A percentile compares a stretch with the other conserved stretches of the same genome.
Conservation (phyloP, 2,113 vertebrate species). For the Sardina pilchardus region DNA sequence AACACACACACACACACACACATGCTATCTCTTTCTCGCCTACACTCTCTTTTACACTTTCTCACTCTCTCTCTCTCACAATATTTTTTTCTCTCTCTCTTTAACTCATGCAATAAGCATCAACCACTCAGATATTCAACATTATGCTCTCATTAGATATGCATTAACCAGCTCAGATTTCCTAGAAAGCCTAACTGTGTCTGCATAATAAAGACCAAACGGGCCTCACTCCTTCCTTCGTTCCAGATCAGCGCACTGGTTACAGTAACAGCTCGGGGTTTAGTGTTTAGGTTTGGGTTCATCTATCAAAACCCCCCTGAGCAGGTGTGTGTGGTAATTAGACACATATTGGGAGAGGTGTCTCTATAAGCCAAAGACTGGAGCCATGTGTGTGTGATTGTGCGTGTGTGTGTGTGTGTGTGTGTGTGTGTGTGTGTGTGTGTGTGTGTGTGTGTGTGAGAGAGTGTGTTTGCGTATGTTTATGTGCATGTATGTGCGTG, state of each 20-base stretch:
- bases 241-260: not conserved
- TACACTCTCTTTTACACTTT: no score
- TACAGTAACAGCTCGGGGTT: not conserved
- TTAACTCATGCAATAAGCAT: not conserved
- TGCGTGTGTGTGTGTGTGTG: not conserved
- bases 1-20: no score
- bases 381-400: not conserved
- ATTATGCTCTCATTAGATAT: not conserved
- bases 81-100: no score
- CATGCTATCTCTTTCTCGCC: no score
- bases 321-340: not conserved
- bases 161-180: not conserved
- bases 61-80: no score
- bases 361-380: not conserved
- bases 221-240: no score
- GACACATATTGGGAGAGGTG: not conserved
- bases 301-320: not conserved
- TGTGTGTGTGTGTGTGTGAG: not conserved
- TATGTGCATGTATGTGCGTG: not conserved
- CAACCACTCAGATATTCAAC: not conserved
- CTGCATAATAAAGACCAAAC: not conserved
- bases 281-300: not conserved
- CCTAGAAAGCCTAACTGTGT: not conserved
- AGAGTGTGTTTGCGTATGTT: not conserved
- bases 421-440: not conserved